A percentile compares a stretch with the other conserved stretches of the same genome.
phyloP scores from a whole-genome alignment of 2,888 invertebrate genomes.

The Ptychoptera albimana region DNA sequence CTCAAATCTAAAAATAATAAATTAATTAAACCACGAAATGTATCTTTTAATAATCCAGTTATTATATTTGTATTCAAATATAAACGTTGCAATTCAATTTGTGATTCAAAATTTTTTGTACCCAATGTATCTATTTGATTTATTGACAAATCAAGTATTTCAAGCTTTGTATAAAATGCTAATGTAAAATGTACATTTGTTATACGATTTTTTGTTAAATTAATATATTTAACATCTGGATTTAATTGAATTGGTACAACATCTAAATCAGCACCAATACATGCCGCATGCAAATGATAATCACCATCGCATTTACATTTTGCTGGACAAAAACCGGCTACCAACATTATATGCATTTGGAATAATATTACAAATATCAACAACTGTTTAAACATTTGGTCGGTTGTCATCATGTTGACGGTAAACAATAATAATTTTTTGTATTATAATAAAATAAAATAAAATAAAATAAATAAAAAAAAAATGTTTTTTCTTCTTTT shows the following conservation, averaged over 20 bases:
- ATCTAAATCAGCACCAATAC: constrained; percentile 62
- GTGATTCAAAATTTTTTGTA: constrained; percentile 64
- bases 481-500: too few relatives aligned
- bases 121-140: constrained; percentile 70
- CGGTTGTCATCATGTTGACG: too few relatives aligned
- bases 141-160: constrained; percentile 63
- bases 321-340: constrained; percentile 49
- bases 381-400: too few relatives aligned
- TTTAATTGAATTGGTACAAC: constrained; percentile 80
- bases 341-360: not conserved
- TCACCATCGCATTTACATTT: constrained; percentile 72
- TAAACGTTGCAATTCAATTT: constrained; percentile 53
- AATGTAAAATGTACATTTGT: constrained; percentile 61
- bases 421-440: too few relatives aligned
- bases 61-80: constrained; percentile 65
- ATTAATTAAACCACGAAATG: constrained; percentile 55
- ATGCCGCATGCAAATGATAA: constrained; percentile 54
- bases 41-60: constrained; percentile 53
- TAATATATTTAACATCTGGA: constrained; percentile 69
- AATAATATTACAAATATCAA: not conserved
- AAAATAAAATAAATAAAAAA: too few relatives aligned
- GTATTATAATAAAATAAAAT: too few relatives aligned
- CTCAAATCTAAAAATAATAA: constrained; percentile 56
- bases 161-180: constrained; percentile 63
- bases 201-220: constrained; percentile 71